These are phyloP conservation scores for Calidris pugnax DNA, from an alignment of 2,113 vertebrate species.

Conservation along the genomic window DNA sequence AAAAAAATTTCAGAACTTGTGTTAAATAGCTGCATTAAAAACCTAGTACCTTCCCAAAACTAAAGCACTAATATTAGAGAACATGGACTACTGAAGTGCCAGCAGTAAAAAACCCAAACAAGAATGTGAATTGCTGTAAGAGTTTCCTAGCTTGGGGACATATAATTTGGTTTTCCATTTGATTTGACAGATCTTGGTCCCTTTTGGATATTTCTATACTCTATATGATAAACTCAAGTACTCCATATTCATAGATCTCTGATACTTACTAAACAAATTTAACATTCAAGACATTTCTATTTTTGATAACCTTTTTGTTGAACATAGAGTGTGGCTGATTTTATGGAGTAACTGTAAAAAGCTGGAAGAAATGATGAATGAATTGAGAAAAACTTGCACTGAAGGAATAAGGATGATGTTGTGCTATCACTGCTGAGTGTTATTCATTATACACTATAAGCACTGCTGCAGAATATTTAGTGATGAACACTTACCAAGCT, in stretches of 20 bases:
- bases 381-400: slow-evolving; percentile 16
- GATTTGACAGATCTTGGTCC: neutral
- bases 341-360: slow-evolving; percentile 36
- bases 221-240: neutral
- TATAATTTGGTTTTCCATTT: neutral
- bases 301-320: slow-evolving; percentile 34
- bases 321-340: slow-evolving; percentile 5
- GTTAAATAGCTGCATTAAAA: neutral
- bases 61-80: neutral
- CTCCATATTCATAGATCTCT: neutral
- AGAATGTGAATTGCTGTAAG: neutral
- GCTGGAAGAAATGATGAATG: slow-evolving; percentile 34
- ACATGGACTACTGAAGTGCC: neutral
- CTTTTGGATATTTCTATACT: neutral
- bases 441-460: slow-evolving; percentile 46
- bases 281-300: slow-evolving; percentile 28
- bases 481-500: neutral
- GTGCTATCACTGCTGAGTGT: slow-evolving; percentile 21
- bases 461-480: slow-evolving; percentile 42
- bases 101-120: neutral
- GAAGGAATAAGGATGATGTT: slow-evolving; percentile 25
- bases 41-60: neutral
- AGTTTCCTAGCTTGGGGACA: neutral
- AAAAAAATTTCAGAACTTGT: neutral
- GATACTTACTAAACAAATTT: slow-evolving; percentile 21